These are phyloP conservation scores for Heliangelus exortis DNA, from an alignment of 2,797 vertebrate genomes.

Conservation along the genomic window DNA sequence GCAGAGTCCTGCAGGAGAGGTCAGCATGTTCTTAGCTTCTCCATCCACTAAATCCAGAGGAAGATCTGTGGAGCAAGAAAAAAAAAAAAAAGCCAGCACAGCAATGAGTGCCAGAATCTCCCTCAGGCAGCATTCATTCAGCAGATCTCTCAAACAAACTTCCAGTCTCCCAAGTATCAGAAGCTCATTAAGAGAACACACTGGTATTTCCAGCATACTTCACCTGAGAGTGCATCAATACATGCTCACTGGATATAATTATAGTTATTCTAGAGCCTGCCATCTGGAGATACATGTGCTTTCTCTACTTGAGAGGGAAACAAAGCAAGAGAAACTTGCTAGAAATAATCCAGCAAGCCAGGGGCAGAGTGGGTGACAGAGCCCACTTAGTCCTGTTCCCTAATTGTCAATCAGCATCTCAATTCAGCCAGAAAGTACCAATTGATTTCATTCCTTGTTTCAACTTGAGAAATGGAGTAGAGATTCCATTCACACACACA, in stretches of 20 bases:
- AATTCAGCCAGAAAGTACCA: neutral
- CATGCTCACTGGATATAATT: neutral
- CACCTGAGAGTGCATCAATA: neutral
- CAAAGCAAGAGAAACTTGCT: neutral
- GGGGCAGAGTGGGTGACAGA: neutral
- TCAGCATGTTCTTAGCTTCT: slow-evolving; percentile 84
- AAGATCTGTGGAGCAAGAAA: slow-evolving; percentile 81
- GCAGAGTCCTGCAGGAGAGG: neutral
- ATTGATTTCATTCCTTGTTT: neutral
- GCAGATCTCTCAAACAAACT: slow-evolving; percentile 5
- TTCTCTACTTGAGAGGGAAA: neutral
- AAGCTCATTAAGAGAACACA: neutral
- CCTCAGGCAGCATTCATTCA: slow-evolving; percentile 21
- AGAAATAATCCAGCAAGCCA: neutral
- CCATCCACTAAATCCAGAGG: slow-evolving; percentile 91
- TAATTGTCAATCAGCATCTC: neutral
- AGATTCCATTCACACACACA: neutral
- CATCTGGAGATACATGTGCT: neutral
- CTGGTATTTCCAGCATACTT: neutral
- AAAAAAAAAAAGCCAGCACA: neutral
- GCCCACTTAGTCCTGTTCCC: neutral
- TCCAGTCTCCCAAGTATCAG: neutral
- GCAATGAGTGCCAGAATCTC: neutral
- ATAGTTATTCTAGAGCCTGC: neutral
- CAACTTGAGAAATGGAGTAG: neutral